A percentile compares a stretch with the other conserved stretches of the same genome.
These are phyloP conservation scores for Girardinus metallicus DNA, from an alignment of 2,797 vertebrate species.

Conservation along the genomic window DNA sequence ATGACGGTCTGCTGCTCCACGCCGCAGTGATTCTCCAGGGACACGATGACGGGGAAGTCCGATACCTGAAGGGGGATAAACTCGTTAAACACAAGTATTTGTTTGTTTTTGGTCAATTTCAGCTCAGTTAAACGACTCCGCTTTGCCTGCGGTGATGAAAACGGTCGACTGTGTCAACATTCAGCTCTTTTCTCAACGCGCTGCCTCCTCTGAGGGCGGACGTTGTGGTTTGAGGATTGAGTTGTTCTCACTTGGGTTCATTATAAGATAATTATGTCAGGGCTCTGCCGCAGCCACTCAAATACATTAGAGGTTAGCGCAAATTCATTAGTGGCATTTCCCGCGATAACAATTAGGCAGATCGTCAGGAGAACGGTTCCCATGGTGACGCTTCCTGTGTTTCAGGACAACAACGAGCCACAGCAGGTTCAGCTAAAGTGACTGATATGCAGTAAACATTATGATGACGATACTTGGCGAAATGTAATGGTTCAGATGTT, in stretches of 20 bases:
- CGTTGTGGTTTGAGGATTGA: neutral
- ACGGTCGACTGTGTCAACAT: conserved; percentile 11
- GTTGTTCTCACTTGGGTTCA: neutral
- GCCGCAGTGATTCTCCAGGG: conserved; percentile 94
- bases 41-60: conserved; percentile 92
- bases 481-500: neutral
- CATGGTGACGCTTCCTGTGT: conserved; percentile 6
- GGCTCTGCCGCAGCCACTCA: neutral
- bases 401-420: neutral
- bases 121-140: neutral
- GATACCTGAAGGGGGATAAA: conserved; percentile 80
- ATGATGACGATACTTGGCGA: no score
- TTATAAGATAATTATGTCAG: neutral
- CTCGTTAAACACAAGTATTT: neutral
- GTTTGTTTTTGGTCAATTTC: neutral
- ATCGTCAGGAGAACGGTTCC: neutral
- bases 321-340: conserved; percentile 2
- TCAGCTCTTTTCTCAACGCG: conserved; percentile 9
- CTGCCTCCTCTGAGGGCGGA: neutral
- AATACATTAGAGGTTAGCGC: conserved; percentile 2
- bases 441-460: neutral
- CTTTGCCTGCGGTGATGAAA: neutral
- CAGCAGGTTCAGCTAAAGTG: neutral
- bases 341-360: neutral
- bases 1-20: conserved; percentile 90